Evolutionary conservation across 2,797 vertebrate species (phyloP), one percentile per base, ranked within the genome.

Genomic region (Octomys mimax): DNA sequence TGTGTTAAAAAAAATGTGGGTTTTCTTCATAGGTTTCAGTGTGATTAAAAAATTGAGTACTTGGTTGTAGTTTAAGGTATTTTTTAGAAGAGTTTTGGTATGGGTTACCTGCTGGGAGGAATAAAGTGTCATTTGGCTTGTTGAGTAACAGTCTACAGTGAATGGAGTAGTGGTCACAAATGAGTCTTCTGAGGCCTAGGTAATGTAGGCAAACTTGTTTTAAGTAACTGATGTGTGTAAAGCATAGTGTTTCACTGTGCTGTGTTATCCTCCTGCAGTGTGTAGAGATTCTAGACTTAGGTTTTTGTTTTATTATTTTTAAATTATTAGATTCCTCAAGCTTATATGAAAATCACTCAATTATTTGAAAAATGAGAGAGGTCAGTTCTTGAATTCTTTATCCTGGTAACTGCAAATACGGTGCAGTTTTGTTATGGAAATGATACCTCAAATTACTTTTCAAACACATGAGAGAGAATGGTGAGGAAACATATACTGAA

Each of bases 281-380:
- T 28, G 33, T 6, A 3, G 14, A 64, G 26, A 78, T 78, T 80
- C 33, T 87, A 81, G 31, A 73, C 81, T 75, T 70, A 86, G 22
- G 22, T 91, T 93, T 92, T 70, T 28, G 2, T 66, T 91, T 84
- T 57, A 86, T 70, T 79, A 33, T 92, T 93, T 91, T 71, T 33
- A 81, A 93, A 94, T 36, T 89, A 49, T 18, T 91, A 49, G 33
- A 42, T 86, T 92, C 57, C 81, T 49, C 36, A n/a, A 70, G 39
- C 6, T 83, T 97, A 19, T 84, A 31, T 86, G 75, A 64, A 82
- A 92, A 88, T 68, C 13, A 78, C 70, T 89, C 4, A 54, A 0
- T 87, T 95, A 82, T 78, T 92, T 89, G 21, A 49, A 87, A 95
- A 95, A 93, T 84, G 64, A 79, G 64, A 12, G 22, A 84, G 78